Base-by-base conservation (phyloP, 2,888 invertebrate species). In the Furcula furcula region DNA sequence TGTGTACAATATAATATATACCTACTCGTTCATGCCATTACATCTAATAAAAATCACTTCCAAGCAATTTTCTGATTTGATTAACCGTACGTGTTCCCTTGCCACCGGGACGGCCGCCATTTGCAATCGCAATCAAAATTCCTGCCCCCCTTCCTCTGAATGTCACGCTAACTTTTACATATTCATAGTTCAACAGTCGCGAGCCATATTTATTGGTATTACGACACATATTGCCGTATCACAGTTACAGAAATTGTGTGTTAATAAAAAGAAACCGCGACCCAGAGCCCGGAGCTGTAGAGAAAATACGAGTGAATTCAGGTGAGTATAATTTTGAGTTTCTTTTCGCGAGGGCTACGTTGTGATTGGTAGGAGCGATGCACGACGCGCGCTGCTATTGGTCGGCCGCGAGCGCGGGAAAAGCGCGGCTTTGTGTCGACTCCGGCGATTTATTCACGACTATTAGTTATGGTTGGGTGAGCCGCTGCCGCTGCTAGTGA, bases 401-500 rank as follows among this genome's bases (percentile, higher is more conserved):
- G 86, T 74, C 70, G 67, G 52, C 58, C 50, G 49, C 48, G 54
- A 43, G 52, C 46, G 57, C 56, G 67, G 55, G 67, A 80, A 82
- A 82, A 79, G 76, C 54, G 53, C 57, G 61, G 67, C 76, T 79
- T 83, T 84, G 79, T 82, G 80, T 69, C 63, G 72, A 74, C 72
- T 67, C 66, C 68, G 64, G 69, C 75, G 78, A 80, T 78, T 81
- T 79, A 78, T 83, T 83, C 87, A 75, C 80, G 75, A 81, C 84
- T 84, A 85, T 87, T 87, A 87, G 86, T 86, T 78, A 85, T 73
- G 87, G 80, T 81, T 71, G 78, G 76, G 62, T 76, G 84, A 69
- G 65, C 43, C 51, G 64, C 63, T 53, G 46, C 43, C 36, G 42
- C 50, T 40, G 32, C 2, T 71, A 78, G 76, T 39, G 81, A 40